These are phyloP conservation scores for Akabosia matsudoensis DNA, from an alignment of 1,140 invertebrate species.

Conservation along the genomic window DNA sequence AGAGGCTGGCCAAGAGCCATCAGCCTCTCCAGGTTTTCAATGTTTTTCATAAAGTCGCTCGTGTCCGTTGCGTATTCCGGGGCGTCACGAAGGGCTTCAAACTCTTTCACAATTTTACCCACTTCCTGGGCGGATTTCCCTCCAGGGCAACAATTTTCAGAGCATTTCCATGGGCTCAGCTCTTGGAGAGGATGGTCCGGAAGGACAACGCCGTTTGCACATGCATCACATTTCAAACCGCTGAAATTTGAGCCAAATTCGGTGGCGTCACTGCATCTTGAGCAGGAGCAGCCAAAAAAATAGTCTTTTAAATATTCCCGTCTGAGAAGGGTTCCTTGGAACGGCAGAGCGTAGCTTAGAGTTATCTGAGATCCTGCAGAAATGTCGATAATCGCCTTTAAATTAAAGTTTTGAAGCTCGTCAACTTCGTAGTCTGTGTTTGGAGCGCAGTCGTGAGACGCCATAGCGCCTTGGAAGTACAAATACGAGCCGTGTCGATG, in stretches of 20 bases:
- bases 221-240: slow-evolving; percentile 62
- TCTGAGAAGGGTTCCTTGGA: slow-evolving; percentile 61
- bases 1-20: neutral
- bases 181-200: slow-evolving; percentile 62
- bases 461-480: slow-evolving; percentile 51
- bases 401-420: slow-evolving; percentile 47
- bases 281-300: slow-evolving; percentile 67
- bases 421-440: slow-evolving; percentile 63
- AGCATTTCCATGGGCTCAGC: slow-evolving; percentile 61
- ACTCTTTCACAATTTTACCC: neutral
- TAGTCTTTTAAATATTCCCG: slow-evolving; percentile 69
- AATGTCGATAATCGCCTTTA: slow-evolving; percentile 12
- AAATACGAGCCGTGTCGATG: slow-evolving; percentile 30
- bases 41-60: slow-evolving; percentile 8
- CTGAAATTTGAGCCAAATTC: slow-evolving; percentile 67
- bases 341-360: slow-evolving; percentile 14
- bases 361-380: slow-evolving; percentile 7
- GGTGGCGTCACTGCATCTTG: slow-evolving; percentile 63
- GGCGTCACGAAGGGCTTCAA: neutral
- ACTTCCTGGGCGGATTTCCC: slow-evolving; percentile 43
- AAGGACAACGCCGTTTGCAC: slow-evolving; percentile 59
- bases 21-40: slow-evolving; percentile 16
- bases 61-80: neutral
- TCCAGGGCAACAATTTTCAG: slow-evolving; percentile 56
- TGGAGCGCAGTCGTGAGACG: slow-evolving; percentile 64